Conservation (phyloP, 1,140 invertebrate species). For the Neodiprion virginianus region DNA sequence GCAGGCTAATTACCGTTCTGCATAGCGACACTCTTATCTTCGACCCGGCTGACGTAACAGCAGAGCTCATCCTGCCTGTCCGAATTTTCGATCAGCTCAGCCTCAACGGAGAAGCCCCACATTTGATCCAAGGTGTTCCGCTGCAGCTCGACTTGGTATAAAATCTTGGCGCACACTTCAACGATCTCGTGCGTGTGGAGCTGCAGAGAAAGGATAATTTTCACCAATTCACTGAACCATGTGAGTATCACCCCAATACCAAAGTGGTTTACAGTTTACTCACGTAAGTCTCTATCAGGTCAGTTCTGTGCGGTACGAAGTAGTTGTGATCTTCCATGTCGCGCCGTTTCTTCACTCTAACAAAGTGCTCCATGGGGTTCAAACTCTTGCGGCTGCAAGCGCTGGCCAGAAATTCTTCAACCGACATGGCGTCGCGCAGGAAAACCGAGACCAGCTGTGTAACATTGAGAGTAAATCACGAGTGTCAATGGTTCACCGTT, state of each 20-base stretch:
- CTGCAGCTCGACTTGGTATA: conserved; percentile 95
- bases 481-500: neutral
- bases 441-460: conserved; percentile 79
- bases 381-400: conserved; percentile 90
- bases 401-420: conserved; percentile 92
- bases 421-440: conserved; percentile 89
- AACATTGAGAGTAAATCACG: conserved; percentile 41
- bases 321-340: conserved; percentile 96
- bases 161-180: conserved; percentile 95
- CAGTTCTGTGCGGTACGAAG: conserved; percentile 90
- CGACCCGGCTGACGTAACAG: conserved; percentile 94
- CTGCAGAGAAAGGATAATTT: conserved; percentile 62
- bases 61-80: conserved; percentile 96
- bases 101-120: conserved; percentile 98
- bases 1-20: conserved; percentile 81
- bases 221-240: neutral
- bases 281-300: conserved; percentile 95
- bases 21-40: conserved; percentile 93
- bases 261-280: conserved; percentile 58
- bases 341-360: conserved; percentile 90
- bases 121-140: conserved; percentile 89
- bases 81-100: conserved; percentile 94
- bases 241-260: neutral
- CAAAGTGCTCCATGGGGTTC: conserved; percentile 94
- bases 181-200: conserved; percentile 94